Base-by-base conservation (phyloP, 2,888 invertebrate genomes). In the Apoda limacodes region DNA sequence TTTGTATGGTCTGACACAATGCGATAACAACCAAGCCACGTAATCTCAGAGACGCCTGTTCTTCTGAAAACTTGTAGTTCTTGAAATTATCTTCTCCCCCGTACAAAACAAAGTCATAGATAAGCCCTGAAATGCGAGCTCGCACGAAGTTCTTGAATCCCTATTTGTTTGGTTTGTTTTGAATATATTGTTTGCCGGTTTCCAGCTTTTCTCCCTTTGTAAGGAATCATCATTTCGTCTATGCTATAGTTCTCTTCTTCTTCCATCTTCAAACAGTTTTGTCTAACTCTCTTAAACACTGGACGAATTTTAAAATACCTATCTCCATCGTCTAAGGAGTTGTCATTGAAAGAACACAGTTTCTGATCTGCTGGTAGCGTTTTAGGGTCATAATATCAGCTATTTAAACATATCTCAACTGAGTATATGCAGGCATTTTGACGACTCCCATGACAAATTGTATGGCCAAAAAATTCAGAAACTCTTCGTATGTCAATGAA, bases 171-270 rank as follows among this genome's bases (percentile, higher is more conserved):
- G 57, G 56, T 34, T 58, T 60, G 13, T 49, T 52, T 39, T 45
- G 48, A 25, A 55, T 43, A 28, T 55, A 61, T 28, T 59, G 56
- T 9, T 39, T 39, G n/a, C 9, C 53, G 31, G 11, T 32, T 46
- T 4, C 55, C 59, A 9, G 58, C 55, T 39, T 46, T 51, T 9
- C 27, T 46, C 1, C 56, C 54, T 40, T 58, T 58, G 30, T 57
- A 55, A 2, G 51, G 42, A 6, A 60, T 39, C 51, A 58, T 58
- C 53, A 56, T 55, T 35, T 63, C 56, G 37, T 58, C 58, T 5
- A 51, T 40, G 20, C 40, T 46, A 28, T 38, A 54, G 10, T 39
- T 33, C n/a, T 28, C 42, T 42, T 52, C 51, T 25, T 47, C 40
- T 34, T 48, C 42, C n/a, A 41, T 22, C 30, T 35, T 25, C 9